These are phyloP conservation scores for Ephestia elutella DNA, from an alignment of 1,140 invertebrate genomes.

Conservation along the genomic window DNA sequence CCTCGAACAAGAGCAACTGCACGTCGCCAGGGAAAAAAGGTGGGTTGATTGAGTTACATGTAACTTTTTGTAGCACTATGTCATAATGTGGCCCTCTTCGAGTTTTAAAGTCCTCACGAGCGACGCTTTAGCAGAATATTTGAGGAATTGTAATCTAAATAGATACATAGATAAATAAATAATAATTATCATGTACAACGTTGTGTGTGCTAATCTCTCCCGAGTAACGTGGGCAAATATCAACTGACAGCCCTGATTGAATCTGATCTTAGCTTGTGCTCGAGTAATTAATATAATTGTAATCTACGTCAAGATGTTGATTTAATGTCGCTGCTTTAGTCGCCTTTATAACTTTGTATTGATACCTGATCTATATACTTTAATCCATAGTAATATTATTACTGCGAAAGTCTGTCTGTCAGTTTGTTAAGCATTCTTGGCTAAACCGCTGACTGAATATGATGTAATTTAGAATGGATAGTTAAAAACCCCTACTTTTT, in stretches of 20 bases:
- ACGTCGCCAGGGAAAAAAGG: constrained; percentile 70
- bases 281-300: background rate
- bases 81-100: too few relatives aligned
- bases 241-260: background rate
- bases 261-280: background rate
- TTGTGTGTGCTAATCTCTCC: background rate
- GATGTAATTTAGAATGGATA: too few relatives aligned
- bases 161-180: too few relatives aligned
- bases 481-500: too few relatives aligned
- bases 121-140: too few relatives aligned
- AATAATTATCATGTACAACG: background rate
- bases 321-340: background rate
- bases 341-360: background rate
- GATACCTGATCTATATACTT: too few relatives aligned
- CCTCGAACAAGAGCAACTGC: constrained; percentile 67
- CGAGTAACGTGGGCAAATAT: background rate
- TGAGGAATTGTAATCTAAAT: too few relatives aligned
- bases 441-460: too few relatives aligned
- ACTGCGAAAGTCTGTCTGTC: too few relatives aligned
- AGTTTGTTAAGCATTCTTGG: too few relatives aligned
- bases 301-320: background rate
- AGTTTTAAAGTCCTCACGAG: too few relatives aligned
- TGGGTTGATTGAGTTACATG: constrained; percentile 19
- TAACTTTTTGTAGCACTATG: background rate
- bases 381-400: too few relatives aligned